phyloP scores from a whole-genome alignment of 2,113 vertebrate species.

The Archocentrus centrarchus region DNA sequence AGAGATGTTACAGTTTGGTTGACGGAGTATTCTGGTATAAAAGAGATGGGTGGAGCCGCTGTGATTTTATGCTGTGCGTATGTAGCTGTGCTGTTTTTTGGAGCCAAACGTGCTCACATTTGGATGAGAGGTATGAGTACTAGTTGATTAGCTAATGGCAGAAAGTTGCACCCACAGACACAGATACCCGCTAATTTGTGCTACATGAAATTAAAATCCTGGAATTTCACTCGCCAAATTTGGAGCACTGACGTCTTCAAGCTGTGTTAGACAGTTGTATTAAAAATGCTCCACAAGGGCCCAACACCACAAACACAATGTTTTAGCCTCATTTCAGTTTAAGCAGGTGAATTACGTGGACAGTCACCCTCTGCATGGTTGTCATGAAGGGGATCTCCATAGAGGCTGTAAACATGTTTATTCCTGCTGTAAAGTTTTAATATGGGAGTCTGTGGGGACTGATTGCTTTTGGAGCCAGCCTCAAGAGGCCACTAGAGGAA shows the following conservation, averaged over 20 bases:
- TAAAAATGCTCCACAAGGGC: neutral
- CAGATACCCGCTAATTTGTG: neutral
- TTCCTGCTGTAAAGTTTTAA: neutral
- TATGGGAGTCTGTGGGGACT: fast-evolving
- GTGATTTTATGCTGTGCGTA: neutral
- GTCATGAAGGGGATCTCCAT: neutral
- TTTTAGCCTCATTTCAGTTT: neutral
- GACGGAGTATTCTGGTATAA: no score
- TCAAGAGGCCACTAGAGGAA: neutral
- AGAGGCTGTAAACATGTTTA: neutral
- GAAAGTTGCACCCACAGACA: neutral
- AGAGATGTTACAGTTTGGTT: neutral
- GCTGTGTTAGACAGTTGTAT: neutral
- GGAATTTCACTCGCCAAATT: neutral
- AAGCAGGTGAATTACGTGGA: neutral
- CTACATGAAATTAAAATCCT: neutral
- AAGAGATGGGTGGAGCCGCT: neutral
- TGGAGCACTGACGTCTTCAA: neutral
- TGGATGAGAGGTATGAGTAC: neutral
- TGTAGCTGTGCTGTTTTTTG: neutral
- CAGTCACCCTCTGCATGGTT: no score
- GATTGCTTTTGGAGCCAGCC: neutral
- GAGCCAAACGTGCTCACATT: neutral
- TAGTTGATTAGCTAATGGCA: neutral
- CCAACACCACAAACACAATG: neutral